Evolutionary conservation across 2,797 vertebrate genomes (phyloP), one percentile per base, ranked within the genome.

Genomic region (Argentina silus): DNA sequence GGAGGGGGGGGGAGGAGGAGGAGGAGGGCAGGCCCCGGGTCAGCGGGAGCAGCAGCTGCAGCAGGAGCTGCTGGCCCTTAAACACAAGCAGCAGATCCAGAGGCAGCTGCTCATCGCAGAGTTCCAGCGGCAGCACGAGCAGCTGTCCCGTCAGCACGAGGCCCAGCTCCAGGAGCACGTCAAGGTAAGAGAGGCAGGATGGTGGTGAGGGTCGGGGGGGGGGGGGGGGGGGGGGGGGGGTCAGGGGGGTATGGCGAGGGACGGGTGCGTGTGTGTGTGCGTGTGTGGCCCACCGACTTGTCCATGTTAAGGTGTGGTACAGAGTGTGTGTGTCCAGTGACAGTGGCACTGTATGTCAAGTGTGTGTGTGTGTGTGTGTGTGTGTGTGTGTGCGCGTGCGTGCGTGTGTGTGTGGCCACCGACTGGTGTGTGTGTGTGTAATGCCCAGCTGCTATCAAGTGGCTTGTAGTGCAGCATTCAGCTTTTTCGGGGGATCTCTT

Each of bases 81-180:
- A 99, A 87, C 98, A 99, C 93, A 98, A 98, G 83, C 98, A 99
- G 93, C 97, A 99, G 93, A 96, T 99, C 86, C 98, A 99, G 92
- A 81, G 97, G 68, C 98, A 99, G 92, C 93, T 99, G 73, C 97
- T 99, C 81, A 99, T 98, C 0, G 96, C 97, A 0, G 98, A 99
- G 93, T 99, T 99, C 91, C 97, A 99, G 92, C 88, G 97, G 83
- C 97, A 99, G 83, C 97, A 98, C 0, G 97, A 98, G 88, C 98
- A 98, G 93, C 96, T 99, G 76, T 98, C 97, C 0, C 94, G 98
- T 69, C 97, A 99, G 87, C 98, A 99, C 0, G 97, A 99, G 90
- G 97, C 92, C 17, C 97, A 99, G 92, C 95, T 99, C 59, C 96
- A 97, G 1, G 97, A 99, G 72, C 97, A 99, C 85, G 95, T 98